phyloP scores from a whole-genome alignment of 2,888 invertebrate genomes.

The Parnassius apollo region DNA sequence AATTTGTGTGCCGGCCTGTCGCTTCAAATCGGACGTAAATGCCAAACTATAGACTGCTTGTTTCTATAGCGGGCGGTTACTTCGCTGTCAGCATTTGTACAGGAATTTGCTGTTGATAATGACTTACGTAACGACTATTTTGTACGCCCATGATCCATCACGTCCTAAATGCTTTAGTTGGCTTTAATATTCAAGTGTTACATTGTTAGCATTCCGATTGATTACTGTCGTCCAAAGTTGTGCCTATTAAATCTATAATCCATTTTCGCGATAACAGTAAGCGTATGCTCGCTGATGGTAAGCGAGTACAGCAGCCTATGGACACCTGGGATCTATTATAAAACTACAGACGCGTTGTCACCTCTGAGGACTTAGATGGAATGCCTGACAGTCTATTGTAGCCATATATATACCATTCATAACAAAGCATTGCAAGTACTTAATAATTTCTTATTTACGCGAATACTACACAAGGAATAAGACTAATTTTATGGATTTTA shows the following conservation, averaged over 20 bases:
- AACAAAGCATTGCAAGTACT: no score
- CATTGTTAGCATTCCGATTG: slow-evolving; percentile 43
- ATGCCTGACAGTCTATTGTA: no score
- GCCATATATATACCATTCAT: no score
- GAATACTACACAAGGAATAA: no score
- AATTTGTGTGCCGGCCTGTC: slow-evolving; percentile 12
- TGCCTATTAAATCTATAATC: neutral
- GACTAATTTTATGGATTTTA: no score
- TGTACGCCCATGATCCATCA: slow-evolving; percentile 58
- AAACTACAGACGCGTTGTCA: no score
- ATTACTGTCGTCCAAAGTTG: slow-evolving; percentile 28
- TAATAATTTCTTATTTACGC: no score
- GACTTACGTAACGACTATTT: slow-evolving; percentile 56
- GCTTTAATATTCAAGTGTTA: slow-evolving; percentile 52
- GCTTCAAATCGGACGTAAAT: slow-evolving; percentile 6
- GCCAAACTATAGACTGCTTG: slow-evolving; percentile 10
- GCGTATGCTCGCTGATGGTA: no score
- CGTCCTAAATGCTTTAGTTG: slow-evolving; percentile 46
- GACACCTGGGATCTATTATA: no score
- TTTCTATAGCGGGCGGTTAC: slow-evolving; percentile 4
- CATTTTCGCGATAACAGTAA: no score
- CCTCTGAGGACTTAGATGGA: no score
- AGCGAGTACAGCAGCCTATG: no score
- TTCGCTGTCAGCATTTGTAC: slow-evolving; percentile 43
- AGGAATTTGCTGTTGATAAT: slow-evolving; percentile 58